Percentiles rank a stretch among this genome's conserved stretches.
These are phyloP conservation scores for Mellivora capensis DNA, from an alignment of 2,113 vertebrate genomes.

Conservation along the genomic window DNA sequence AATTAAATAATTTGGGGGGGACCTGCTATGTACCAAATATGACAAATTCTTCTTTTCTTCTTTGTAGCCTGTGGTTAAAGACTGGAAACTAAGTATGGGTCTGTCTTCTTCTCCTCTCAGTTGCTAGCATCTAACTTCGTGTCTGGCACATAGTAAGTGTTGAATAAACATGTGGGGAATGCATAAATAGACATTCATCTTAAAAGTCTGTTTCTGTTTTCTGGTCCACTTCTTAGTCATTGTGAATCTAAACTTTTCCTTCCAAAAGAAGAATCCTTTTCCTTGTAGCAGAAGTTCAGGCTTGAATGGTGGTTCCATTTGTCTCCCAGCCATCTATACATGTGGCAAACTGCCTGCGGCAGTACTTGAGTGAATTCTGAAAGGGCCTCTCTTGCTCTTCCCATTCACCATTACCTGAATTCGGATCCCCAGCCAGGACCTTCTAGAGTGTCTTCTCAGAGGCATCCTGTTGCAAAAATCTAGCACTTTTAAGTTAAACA, in stretches of 20 bases:
- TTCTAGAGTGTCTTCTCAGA: background rate
- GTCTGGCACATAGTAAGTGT: background rate
- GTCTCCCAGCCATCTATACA: background rate
- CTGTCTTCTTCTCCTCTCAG: background rate
- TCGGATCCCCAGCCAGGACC: background rate
- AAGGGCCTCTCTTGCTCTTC: background rate
- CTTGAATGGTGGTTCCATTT: background rate
- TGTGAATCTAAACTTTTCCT: background rate
- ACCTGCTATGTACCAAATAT: background rate
- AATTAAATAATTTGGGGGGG: background rate
- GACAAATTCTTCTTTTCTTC: background rate
- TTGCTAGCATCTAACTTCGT: background rate
- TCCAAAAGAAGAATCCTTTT: background rate
- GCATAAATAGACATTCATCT: background rate
- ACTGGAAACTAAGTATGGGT: background rate
- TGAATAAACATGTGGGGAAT: background rate
- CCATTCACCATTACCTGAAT: background rate
- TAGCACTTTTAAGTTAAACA: background rate
- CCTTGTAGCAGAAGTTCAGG: background rate
- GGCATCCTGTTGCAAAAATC: background rate
- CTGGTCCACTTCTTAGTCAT: background rate
- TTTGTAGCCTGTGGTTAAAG: background rate
- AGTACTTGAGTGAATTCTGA: background rate
- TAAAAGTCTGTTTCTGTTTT: background rate
- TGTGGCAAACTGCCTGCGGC: background rate